Conservation (phyloP, 1,140 invertebrate genomes). For the Helicoverpa zea region DNA sequence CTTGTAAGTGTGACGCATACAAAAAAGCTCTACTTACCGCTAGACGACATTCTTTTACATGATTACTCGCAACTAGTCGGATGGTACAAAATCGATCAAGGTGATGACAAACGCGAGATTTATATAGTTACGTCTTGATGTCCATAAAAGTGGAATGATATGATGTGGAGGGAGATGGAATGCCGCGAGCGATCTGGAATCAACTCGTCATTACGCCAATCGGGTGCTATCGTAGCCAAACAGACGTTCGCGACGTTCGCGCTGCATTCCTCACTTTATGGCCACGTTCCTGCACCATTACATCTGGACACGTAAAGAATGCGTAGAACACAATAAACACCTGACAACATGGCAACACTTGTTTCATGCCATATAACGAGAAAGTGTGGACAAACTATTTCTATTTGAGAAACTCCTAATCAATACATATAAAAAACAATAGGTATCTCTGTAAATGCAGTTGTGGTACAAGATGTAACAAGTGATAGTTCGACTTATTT, state of each 20-base stretch:
- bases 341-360: neutral
- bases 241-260: slow-evolving; percentile 37
- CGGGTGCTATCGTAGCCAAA: slow-evolving; percentile 49
- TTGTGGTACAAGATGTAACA: too few relatives aligned
- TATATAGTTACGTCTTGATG: slow-evolving; percentile 46
- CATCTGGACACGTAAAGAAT: neutral
- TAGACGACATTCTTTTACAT: slow-evolving; percentile 53
- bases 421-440: too few relatives aligned
- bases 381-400: too few relatives aligned
- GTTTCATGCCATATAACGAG: too few relatives aligned
- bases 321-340: neutral
- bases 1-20: slow-evolving; percentile 22
- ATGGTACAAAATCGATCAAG: slow-evolving; percentile 51
- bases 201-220: slow-evolving; percentile 55
- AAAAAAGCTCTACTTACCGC: slow-evolving; percentile 35
- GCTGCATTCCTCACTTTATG: slow-evolving; percentile 64
- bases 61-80: slow-evolving; percentile 45
- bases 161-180: slow-evolving; percentile 29
- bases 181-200: slow-evolving; percentile 19
- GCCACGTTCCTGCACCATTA: slow-evolving; percentile 41
- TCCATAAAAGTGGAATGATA: slow-evolving; percentile 53
- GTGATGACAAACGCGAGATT: slow-evolving; percentile 54
- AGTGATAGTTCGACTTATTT: neutral
- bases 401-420: too few relatives aligned
- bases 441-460: neutral